Base-by-base conservation (phyloP, 2,797 vertebrate genomes). In the Etheostoma nigrum region DNA sequence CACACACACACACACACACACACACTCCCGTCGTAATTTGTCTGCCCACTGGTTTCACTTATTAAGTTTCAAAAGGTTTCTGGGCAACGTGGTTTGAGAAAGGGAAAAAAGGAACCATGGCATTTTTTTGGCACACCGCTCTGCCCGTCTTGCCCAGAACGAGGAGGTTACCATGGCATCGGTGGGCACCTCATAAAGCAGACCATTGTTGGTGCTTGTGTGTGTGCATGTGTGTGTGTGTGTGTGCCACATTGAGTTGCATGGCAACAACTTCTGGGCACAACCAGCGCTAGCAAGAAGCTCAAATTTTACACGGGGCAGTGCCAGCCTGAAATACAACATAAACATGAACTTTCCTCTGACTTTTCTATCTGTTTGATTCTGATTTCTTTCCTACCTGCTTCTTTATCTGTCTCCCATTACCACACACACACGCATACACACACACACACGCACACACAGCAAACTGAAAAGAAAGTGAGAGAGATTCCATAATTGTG, bases 101-200 rank as follows among this genome's bases (percentile, higher is more conserved):
- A 87, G 88, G 88, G 87, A 84, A 87, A 82, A 86, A 91, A 84
- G 91, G 91, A 86, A 89, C 89, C 90, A 86, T 94, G 94, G 95
- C 94, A 93, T 94, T 95, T 95, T 90, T 94, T 95, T 95, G 94
- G 95, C 95, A 94, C 91, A 69, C 60, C 67, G 53, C 88, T 91
- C 78, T 85, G 88, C 90, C 92, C 84, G 90, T 91, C 91, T 92
- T 94, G 95, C 93, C 94, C 92, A 92, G 93, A 94, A 92, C 71
- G 91, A 94, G 92, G 92, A 93, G 95, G 95, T 96, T 96, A 95
- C 95, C 95, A 96, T 96, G 95, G 94, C 93, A 95, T 92, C 94
- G 76, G 88, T 83, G 94, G 95, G 94, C 93, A 95, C 94, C 94
- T 95, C 94, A 95, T 95, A 95, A 96, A 95, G 94, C 94, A 90